Evolutionary conservation across 2,797 vertebrate species (phyloP).

Genomic region (Synaphobranchus kaupii): DNA sequence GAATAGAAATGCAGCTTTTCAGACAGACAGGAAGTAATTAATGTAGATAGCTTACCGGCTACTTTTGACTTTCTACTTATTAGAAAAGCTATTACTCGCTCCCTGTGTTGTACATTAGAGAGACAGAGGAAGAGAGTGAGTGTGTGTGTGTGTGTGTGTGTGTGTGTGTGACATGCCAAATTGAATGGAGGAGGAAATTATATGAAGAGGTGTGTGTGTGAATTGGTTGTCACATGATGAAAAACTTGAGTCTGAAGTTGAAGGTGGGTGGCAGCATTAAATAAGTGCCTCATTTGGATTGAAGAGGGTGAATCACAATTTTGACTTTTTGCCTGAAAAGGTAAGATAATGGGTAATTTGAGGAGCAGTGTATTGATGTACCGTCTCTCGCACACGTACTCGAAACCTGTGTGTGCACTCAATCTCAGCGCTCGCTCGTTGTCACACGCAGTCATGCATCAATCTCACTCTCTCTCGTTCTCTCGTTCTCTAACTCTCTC

Average conservation of each 20-base stretch:
- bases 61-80: background rate
- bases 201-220: constrained; percentile 39
- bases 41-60: background rate
- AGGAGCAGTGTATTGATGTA: background rate
- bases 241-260: constrained; percentile 38
- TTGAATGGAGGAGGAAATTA: constrained; percentile 24
- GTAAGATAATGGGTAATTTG: background rate
- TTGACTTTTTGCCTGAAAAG: constrained; percentile 53
- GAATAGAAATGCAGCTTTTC: background rate
- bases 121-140: constrained; percentile 23
- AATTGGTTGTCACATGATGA: constrained; percentile 48
- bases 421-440: background rate
- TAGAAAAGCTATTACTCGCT: background rate
- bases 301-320: constrained; percentile 43
- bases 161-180: background rate
- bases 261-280: constrained; percentile 40
- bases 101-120: background rate
- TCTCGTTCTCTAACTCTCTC: background rate
- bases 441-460: background rate
- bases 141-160: background rate
- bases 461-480: background rate
- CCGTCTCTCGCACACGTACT: background rate
- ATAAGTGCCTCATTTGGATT: constrained; percentile 8
- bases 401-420: background rate
- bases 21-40: background rate